These are phyloP conservation scores for Ptychodera flava DNA, from an alignment of 35 echinoderm and acorn worm genomes.

Conservation along the genomic window DNA sequence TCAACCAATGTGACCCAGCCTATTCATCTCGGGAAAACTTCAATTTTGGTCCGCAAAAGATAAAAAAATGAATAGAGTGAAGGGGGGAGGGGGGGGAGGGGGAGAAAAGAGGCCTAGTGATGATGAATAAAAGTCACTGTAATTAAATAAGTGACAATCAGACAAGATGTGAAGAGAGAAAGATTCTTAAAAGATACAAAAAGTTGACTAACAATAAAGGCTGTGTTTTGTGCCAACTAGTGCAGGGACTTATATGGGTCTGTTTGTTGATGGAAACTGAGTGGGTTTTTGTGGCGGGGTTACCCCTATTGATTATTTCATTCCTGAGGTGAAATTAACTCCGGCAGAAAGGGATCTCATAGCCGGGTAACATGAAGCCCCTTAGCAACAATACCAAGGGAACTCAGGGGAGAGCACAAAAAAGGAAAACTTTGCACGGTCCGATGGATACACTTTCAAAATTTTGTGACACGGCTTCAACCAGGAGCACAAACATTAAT, in stretches of 20 bases:
- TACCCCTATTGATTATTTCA: not conserved
- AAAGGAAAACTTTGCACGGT: not conserved
- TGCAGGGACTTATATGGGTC: not conserved
- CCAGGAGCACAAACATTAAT: not conserved
- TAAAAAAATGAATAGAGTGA: not conserved
- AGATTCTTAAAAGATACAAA: constrained; percentile 2
- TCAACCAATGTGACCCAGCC: no score
- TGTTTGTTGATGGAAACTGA: not conserved
- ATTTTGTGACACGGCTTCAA: not conserved
- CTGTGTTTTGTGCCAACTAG: not conserved
- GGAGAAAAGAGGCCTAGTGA: no score
- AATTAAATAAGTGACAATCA: not conserved
- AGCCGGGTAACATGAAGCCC: not conserved
- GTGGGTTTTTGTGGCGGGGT: not conserved
- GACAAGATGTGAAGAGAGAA: not conserved
- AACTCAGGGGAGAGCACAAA: no score
- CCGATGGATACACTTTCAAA: not conserved
- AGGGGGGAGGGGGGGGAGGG: no score
- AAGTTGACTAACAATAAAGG: not conserved
- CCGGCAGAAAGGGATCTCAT: not conserved
- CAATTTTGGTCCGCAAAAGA: not conserved
- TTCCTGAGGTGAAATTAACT: not conserved
- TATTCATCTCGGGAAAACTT: no score
- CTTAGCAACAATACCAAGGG: not conserved
- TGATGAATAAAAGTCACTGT: no score